These are phyloP conservation scores for Sebastes variabilis DNA, from an alignment of 2,797 vertebrate species.

Conservation along the genomic window DNA sequence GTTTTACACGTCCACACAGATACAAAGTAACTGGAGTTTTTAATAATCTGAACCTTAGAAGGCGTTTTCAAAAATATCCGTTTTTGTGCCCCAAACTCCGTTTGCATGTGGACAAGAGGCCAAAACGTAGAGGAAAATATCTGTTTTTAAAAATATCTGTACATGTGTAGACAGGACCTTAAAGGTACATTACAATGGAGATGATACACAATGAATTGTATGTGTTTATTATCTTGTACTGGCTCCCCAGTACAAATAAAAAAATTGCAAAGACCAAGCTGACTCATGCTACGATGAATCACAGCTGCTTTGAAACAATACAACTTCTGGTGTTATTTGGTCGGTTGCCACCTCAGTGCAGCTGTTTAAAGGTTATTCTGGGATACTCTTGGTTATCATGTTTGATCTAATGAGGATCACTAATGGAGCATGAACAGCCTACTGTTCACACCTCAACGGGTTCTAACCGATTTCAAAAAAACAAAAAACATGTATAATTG, in stretches of 20 bases:
- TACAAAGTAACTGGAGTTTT: no score
- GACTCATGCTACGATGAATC: background rate
- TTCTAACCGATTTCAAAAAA: no score
- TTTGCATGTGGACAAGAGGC: rapidly evolving
- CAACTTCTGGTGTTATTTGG: background rate
- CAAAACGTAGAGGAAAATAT: no score
- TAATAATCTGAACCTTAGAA: no score
- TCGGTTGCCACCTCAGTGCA: background rate
- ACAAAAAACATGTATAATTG: no score
- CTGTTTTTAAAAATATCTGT: no score
- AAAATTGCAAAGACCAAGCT: background rate
- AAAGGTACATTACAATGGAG: background rate
- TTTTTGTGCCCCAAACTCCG: no score
- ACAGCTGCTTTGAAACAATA: background rate
- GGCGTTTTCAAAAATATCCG: no score
- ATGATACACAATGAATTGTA: background rate
- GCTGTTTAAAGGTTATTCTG: background rate
- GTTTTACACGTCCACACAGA: no score
- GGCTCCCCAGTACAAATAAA: background rate
- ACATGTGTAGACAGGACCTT: no score
- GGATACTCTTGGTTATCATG: no score
- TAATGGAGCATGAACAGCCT: background rate
- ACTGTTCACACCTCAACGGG: no score
- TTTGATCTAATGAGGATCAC: background rate
- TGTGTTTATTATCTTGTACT: background rate